Evolutionary conservation across 2,113 vertebrate genomes (phyloP).

Genomic region (Leucosticte australis): DNA sequence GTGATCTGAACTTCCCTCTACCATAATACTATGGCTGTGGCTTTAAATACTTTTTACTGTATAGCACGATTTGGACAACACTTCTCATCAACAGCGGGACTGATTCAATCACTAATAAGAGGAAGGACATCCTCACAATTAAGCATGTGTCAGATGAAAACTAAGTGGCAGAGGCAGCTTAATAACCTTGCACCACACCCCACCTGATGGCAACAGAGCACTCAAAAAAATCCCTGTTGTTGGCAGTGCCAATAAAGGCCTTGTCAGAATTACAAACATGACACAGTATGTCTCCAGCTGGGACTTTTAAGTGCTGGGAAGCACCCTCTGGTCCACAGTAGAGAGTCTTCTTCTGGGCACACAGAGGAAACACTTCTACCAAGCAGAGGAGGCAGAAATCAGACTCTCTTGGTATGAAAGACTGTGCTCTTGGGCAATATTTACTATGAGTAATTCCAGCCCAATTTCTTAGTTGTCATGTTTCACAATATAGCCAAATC

Average conservation of each 20-base stretch:
- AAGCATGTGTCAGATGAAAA: constrained; percentile 52
- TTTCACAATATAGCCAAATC: not conserved
- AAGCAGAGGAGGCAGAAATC: not conserved
- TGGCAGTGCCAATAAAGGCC: not conserved
- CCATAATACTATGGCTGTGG: not conserved
- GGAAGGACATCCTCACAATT: constrained; percentile 63
- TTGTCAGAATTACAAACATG: not conserved
- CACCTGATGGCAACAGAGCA: not conserved
- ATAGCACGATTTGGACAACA: not conserved
- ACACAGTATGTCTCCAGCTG: not conserved
- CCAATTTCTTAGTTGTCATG: not conserved
- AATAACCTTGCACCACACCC: constrained; percentile 10
- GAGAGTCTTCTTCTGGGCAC: not conserved
- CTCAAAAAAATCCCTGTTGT: not conserved
- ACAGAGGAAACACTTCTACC: not conserved
- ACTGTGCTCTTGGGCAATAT: not conserved
- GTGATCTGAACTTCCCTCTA: not conserved
- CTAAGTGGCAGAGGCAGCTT: not conserved
- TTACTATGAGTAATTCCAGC: not conserved
- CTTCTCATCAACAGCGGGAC: not conserved
- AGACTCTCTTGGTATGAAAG: not conserved
- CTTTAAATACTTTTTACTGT: not conserved
- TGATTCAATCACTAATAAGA: not conserved
- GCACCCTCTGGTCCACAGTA: not conserved
- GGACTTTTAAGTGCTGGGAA: not conserved